Conservation (phyloP, 1,140 invertebrate genomes). For the Radopholus similis region DNA sequence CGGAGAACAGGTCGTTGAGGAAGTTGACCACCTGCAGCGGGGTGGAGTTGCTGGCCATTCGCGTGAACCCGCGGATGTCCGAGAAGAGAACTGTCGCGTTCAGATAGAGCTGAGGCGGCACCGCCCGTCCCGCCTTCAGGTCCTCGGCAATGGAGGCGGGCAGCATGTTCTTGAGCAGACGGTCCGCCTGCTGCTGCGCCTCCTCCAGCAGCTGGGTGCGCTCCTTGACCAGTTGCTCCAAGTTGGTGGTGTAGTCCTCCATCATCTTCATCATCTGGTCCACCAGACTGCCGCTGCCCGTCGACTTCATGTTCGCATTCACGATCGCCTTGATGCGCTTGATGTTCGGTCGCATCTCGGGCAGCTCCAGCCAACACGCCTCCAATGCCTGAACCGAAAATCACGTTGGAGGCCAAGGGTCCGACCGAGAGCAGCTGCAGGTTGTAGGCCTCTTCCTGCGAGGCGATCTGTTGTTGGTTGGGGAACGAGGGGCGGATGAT, state of each 20-base stretch:
- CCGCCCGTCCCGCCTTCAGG: slow-evolving; percentile 60
- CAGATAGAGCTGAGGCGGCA: slow-evolving; percentile 60
- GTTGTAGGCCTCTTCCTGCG: slow-evolving; percentile 17
- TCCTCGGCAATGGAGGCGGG: slow-evolving; percentile 60
- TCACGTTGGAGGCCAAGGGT: not conserved
- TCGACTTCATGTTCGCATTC: slow-evolving; percentile 56
- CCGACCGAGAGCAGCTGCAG: slow-evolving; percentile 14
- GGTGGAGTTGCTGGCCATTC: slow-evolving; percentile 54
- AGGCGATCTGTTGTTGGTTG: slow-evolving; percentile 28
- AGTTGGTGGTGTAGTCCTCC: slow-evolving; percentile 54
- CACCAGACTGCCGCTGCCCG: slow-evolving; percentile 54
- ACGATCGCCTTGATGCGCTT: slow-evolving; percentile 53
- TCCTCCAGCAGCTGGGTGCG: slow-evolving; percentile 55
- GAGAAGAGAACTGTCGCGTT: slow-evolving; percentile 62
- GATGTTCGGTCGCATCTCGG: slow-evolving; percentile 55
- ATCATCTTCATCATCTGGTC: slow-evolving; percentile 61
- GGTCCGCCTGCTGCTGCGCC: slow-evolving; percentile 57
- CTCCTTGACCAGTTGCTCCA: slow-evolving; percentile 54
- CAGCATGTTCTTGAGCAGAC: slow-evolving; percentile 57
- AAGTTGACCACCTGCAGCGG: slow-evolving; percentile 51
- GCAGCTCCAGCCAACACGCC: slow-evolving; percentile 58
- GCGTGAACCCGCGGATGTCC: slow-evolving; percentile 57
- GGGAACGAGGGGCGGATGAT: slow-evolving; percentile 55
- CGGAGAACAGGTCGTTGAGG: slow-evolving; percentile 59
- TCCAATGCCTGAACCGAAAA: slow-evolving; percentile 35